Evolutionary conservation across 2,113 vertebrate species (phyloP).

Genomic region (Pipa parva): DNA sequence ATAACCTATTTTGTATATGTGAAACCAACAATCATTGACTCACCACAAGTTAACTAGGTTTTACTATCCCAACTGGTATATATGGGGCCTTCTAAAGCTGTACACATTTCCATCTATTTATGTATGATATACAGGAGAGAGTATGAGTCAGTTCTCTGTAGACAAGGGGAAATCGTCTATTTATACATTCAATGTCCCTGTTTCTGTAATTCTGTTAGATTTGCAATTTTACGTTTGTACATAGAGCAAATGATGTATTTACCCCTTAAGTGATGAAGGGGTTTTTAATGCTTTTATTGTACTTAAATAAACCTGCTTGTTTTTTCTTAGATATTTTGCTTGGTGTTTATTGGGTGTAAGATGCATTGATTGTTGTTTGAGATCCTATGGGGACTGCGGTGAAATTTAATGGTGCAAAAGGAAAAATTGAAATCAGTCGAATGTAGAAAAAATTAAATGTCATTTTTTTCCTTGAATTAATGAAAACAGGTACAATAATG

Average conservation of each 20-base stretch:
- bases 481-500: too few relatives aligned
- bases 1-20: too few relatives aligned
- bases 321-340: slow-evolving; percentile 27
- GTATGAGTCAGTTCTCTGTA: background rate
- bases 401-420: too few relatives aligned
- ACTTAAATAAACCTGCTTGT: slow-evolving; percentile 37
- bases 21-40: too few relatives aligned
- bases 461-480: too few relatives aligned
- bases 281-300: slow-evolving; percentile 36
- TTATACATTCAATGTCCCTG: slow-evolving; percentile 4
- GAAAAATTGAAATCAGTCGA: too few relatives aligned
- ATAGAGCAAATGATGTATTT: slow-evolving; percentile 29
- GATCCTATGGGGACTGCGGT: too few relatives aligned
- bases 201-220: slow-evolving; percentile 28
- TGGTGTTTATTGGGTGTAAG: too few relatives aligned
- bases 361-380: too few relatives aligned
- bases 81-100: background rate
- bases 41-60: background rate
- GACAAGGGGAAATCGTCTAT: background rate
- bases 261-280: slow-evolving; percentile 36
- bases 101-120: slow-evolving; percentile 1
- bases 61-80: slow-evolving; percentile 3
- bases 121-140: background rate
- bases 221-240: too few relatives aligned
- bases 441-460: too few relatives aligned